Evolutionary conservation across 2,888 invertebrate genomes (phyloP), one percentile per base, ranked within the genome.

Genomic region (Drosophila atripex): DNA sequence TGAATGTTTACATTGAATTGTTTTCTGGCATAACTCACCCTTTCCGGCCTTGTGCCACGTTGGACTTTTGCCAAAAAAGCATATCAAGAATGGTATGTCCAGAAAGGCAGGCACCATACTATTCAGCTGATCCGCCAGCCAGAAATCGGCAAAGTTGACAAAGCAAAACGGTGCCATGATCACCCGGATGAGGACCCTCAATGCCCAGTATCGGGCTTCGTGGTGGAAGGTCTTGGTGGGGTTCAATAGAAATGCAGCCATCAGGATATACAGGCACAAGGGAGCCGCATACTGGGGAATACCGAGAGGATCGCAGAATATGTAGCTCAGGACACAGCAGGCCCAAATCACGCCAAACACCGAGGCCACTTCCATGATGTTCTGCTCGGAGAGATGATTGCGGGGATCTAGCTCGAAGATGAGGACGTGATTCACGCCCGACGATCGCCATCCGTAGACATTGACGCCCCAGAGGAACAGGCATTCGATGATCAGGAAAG

Each of bases 41-140:
- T 77, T 80, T 53, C 88, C 88, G 11, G 88, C 92, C 69, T 92
- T 91, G 35, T 92, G 89, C 94, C 94, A 94, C 57, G 93, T 92
- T 35, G 93, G 93, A 87, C 94, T 94, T 25, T 92, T 93, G 5
- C 93, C 92, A 88, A 96, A 97, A 90, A 95, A 96, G 89, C 97
- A 97, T 61, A 95, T 91, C 60, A 96, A 93, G 90, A 95, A 97
- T 86, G 97, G 95, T 77, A 96, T 93, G 90, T 97, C 97, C 66
- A 95, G 91, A 74, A 97, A 93, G 1, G 95, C 95, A 1, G 94
- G 94, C 5, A 94, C 95, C 63, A 97, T 92, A 87, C 96, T 96
- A 89, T 96, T 97, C 43, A 96, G 90, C 90, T 96, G 96, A 92
- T 96, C 96, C 12, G 96, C 96, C 83, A 96, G 93, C 96, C 96